Percentiles rank a stretch among this genome's conserved stretches.
Conservation (phyloP, 2,888 invertebrate species). For the Tubiluchus corallicola region DNA sequence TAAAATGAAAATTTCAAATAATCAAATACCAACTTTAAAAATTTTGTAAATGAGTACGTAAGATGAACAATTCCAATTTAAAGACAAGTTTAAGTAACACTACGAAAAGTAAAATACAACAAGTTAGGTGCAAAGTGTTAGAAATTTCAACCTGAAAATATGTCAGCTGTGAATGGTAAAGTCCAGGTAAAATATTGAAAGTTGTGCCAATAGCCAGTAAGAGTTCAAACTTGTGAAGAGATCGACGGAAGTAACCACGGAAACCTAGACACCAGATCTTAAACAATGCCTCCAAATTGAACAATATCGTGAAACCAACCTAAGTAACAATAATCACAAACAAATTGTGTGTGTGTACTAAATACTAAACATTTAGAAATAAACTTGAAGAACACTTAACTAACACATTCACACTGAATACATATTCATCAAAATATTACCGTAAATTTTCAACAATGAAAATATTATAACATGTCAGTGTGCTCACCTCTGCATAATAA, state of each 20-base stretch:
- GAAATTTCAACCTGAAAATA: constrained; percentile 61
- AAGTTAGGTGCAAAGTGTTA: not conserved
- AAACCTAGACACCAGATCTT: constrained; percentile 96
- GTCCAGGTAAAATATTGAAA: constrained; percentile 69
- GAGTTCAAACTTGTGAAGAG: constrained; percentile 92
- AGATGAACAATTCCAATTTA: not conserved
- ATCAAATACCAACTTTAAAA: no score
- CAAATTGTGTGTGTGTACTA: not conserved
- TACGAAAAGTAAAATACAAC: not conserved
- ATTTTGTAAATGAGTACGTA: no score
- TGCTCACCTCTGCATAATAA: constrained; percentile 63
- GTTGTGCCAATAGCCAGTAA: constrained; percentile 79
- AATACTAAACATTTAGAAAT: not conserved
- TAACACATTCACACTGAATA: not conserved
- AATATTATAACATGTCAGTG: no score
- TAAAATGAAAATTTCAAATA: no score
- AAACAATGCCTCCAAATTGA: constrained; percentile 82
- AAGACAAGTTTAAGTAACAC: not conserved
- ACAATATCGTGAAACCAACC: constrained; percentile 79
- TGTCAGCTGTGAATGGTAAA: constrained; percentile 75
- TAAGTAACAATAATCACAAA: constrained; percentile 23
- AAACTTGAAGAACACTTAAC: not conserved
- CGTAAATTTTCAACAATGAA: no score
- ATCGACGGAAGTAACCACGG: constrained; percentile 82
- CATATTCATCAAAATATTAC: not conserved